Base-by-base conservation (phyloP, 2,888 invertebrate genomes). In the Hemistola chrysoprasaria region DNA sequence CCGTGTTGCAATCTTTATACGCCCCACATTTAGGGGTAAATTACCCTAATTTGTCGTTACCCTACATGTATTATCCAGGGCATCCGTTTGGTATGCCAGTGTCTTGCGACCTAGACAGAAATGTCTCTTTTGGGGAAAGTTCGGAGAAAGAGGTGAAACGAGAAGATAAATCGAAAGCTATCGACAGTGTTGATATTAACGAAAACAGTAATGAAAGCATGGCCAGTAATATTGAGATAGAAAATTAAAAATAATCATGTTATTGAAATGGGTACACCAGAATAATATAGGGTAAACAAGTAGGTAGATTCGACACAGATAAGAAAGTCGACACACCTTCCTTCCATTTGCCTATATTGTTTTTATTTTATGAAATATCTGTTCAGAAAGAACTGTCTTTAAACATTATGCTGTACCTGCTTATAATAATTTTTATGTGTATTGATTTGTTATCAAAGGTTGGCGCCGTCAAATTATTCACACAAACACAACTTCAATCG, bases 211-310 rank as follows among this genome's bases (percentile, higher is more conserved):
- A 75, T 55, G 87, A 86, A 46, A 90, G 89, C 62, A 83, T 88
- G 78, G 90, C 84, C 11, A 88, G 90, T 68, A 89, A 90, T 58
- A 89, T 90, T 47, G 90, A 90, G 59, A 53, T 90, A 40, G 90
- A 90, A 69, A 88, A 90, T 71, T 90, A 67, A 72, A 47, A 38
- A 24, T 8, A 21, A 28, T 28, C 11, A 8, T n/a, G n/a, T n/a
- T n/a, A n/a, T n/a, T n/a, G n/a, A n/a, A n/a, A n/a, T n/a, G n/a
- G n/a, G n/a, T n/a, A n/a, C n/a, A n/a, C n/a, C n/a, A n/a, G n/a
- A n/a, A n/a, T n/a, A n/a, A n/a, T n/a, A n/a, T n/a, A n/a, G n/a
- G n/a, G n/a, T n/a, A n/a, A n/a, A n/a, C n/a, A n/a, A n/a, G n/a
- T n/a, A n/a, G n/a, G n/a, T n/a, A n/a, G n/a, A n/a, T n/a, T n/a